Evolutionary conservation across 2,797 vertebrate genomes (phyloP).

Genomic region (Dromococcyx pavoninus): DNA sequence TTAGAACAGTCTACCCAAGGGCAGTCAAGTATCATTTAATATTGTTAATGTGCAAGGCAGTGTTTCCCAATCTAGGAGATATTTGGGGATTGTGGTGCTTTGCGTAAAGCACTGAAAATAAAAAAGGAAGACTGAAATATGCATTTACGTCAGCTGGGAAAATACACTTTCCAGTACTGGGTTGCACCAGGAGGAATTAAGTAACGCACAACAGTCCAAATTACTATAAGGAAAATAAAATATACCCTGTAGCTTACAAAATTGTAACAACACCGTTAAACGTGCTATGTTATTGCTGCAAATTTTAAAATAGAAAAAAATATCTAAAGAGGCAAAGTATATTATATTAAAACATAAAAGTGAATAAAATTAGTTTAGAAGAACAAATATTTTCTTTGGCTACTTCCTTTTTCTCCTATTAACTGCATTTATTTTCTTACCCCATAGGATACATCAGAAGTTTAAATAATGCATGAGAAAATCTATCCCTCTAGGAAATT

Average conservation of each 20-base stretch:
- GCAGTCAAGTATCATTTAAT: background rate
- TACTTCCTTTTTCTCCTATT: background rate
- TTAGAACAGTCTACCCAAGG: background rate
- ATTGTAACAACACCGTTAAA: background rate
- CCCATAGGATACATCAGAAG: background rate
- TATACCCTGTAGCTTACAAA: background rate
- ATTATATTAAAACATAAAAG: background rate
- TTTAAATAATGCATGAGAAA: background rate
- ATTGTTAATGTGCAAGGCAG: rapidly evolving
- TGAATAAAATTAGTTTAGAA: background rate
- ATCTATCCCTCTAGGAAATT: background rate
- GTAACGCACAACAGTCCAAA: background rate
- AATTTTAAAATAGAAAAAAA: background rate
- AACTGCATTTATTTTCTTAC: background rate
- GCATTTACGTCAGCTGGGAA: background rate
- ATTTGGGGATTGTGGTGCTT: background rate
- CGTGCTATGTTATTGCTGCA: background rate
- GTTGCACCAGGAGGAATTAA: background rate
- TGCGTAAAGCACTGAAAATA: background rate
- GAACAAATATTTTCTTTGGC: background rate
- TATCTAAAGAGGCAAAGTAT: background rate
- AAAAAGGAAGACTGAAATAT: background rate
- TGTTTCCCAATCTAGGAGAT: background rate
- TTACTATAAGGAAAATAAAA: background rate
- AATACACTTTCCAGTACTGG: background rate